These are phyloP conservation scores for Hyles vespertilio DNA, from an alignment of 1,140 invertebrate genomes.

Conservation along the genomic window DNA sequence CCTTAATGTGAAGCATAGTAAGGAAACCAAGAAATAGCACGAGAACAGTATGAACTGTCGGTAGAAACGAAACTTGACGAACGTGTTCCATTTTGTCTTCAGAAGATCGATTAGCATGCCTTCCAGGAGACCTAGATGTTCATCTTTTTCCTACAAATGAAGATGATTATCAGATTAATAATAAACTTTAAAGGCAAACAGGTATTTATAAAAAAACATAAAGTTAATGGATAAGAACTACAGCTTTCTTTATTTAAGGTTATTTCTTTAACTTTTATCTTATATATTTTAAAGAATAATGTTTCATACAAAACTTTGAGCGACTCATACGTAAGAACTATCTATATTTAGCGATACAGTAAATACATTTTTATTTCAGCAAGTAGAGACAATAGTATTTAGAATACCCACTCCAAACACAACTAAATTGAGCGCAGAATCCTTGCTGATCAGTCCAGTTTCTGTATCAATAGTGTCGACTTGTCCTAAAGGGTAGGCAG, in stretches of 20 bases:
- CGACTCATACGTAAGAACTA: too few relatives aligned
- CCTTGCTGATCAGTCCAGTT: slow-evolving; percentile 94
- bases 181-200: too few relatives aligned
- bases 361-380: too few relatives aligned
- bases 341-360: too few relatives aligned
- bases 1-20: slow-evolving; percentile 90
- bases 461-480: slow-evolving; percentile 96
- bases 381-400: too few relatives aligned
- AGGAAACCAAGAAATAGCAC: slow-evolving; percentile 91
- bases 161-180: neutral
- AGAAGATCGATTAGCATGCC: slow-evolving; percentile 95
- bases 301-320: too few relatives aligned
- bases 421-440: slow-evolving; percentile 97
- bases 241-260: too few relatives aligned
- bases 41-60: slow-evolving; percentile 93
- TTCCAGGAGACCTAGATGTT: slow-evolving; percentile 97
- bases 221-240: too few relatives aligned
- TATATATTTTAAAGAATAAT: too few relatives aligned
- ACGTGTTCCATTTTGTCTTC: slow-evolving; percentile 98
- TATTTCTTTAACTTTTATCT: too few relatives aligned
- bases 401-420: slow-evolving; percentile 90
- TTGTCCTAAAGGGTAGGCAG: slow-evolving; percentile 96
- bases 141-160: slow-evolving; percentile 89
- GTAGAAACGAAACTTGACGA: slow-evolving; percentile 96
- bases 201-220: too few relatives aligned